Conservation (phyloP, 35 echinoderm and acorn worm genomes). For the Holothuria glaberrima region DNA sequence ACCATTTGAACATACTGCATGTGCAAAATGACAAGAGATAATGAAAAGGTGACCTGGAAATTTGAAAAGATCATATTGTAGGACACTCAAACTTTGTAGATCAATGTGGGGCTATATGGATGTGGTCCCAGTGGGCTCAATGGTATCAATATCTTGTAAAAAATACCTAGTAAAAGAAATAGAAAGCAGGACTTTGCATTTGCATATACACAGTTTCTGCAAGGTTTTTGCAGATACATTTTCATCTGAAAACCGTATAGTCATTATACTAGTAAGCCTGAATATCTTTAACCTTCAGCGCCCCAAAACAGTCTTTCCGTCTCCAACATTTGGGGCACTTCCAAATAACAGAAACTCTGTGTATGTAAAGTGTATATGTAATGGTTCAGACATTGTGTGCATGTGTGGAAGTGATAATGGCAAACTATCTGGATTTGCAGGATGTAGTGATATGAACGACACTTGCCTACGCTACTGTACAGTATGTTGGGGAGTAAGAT, state of each 20-base stretch:
- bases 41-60: neutral
- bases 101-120: neutral
- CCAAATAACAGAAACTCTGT: neutral
- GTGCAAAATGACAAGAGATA: no score
- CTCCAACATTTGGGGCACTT: neutral
- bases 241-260: neutral
- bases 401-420: no score
- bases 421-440: neutral
- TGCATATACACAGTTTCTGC: neutral
- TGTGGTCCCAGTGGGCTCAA: neutral
- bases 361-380: no score
- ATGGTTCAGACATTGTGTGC: no score
- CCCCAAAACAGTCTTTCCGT: neutral
- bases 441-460: neutral
- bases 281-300: neutral
- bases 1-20: no score
- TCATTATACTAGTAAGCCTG: slow-evolving; percentile 3
- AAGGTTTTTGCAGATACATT: neutral
- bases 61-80: slow-evolving; percentile 9
- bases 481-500: neutral
- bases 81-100: neutral
- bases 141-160: neutral
- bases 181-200: neutral
- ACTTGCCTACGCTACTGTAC: neutral
- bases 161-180: neutral